Base-by-base conservation (phyloP, 2,888 invertebrate genomes). In the Orthosia gothica region DNA sequence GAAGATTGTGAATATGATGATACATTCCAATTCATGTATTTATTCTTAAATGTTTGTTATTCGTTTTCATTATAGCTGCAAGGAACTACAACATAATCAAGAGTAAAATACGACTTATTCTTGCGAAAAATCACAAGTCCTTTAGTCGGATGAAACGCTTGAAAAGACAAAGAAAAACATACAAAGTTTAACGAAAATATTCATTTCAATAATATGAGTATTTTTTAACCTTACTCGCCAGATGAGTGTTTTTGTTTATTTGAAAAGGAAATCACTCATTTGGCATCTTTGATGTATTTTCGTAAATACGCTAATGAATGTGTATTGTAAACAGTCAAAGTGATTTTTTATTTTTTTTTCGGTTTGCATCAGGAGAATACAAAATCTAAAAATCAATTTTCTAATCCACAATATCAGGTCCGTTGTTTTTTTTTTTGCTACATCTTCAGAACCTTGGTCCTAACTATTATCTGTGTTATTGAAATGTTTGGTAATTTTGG, bases 201-300 rank as follows among this genome's bases (percentile, higher is more conserved):
- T 18, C 16, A 32, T 63, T 50, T 16, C 18, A 62, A 50, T 15
- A 54, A 49, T 15, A 23, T 45, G n/a, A 61, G 23, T 76, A 66
- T 67, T 67, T 61, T 76, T 62, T 61, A 57, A 76, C 77, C 49
- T 67, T 50, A 23, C 18, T 2, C 13, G 49, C 5, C 20, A 26
- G 26, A 20, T 52, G 15, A 20, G 7, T 40, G 26, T 26, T 50
- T 50, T 26, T 45, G 64, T 52, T 58, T 75, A 13, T 47, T 47
- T 57, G 5, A 1, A 45, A 64, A 45, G 16, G 15, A 45, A 74
- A 26, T n/a, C 50, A 32, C 2, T 63, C 32, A 15, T 52, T 50
- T n/a, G 23, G 40, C n/a, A 20, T 26, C 16, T 61, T 61, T 76
- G n/a, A 50, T 61, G 59, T 66, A 20, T 64, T 65, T 54, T 52